These are phyloP conservation scores for Periophthalmodon schlosseri DNA, from an alignment of 2,113 vertebrate genomes.

Conservation along the genomic window DNA sequence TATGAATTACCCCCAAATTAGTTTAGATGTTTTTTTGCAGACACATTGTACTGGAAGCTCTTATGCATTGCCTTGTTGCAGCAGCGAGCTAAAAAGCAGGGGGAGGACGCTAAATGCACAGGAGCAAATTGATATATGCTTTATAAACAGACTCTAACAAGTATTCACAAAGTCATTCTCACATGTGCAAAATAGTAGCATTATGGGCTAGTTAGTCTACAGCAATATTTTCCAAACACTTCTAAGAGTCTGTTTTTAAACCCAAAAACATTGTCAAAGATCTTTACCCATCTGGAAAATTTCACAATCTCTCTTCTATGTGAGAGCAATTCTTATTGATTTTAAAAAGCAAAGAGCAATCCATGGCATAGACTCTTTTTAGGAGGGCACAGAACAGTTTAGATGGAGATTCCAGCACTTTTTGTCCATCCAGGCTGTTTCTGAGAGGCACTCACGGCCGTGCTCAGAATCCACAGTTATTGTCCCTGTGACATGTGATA, in stretches of 20 bases:
- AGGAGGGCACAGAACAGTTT: conserved; percentile 38
- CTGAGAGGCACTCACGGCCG: conserved; percentile 45
- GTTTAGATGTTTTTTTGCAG: neutral
- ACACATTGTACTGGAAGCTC: neutral
- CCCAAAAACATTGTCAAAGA: neutral
- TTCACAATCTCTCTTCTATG: conserved; percentile 46
- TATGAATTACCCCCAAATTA: neutral
- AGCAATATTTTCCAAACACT: neutral
- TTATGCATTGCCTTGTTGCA: no score
- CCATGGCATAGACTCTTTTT: conserved; percentile 38
- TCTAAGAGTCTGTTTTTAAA: neutral
- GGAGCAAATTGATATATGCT: no score
- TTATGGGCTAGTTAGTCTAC: neutral
- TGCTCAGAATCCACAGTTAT: conserved; percentile 49
- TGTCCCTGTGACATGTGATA: conserved; percentile 38
- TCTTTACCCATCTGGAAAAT: conserved; percentile 31
- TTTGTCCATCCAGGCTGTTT: conserved; percentile 55
- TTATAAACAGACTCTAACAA: no score
- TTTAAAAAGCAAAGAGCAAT: conserved; percentile 39
- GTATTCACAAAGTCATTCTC: neutral
- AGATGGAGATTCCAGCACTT: conserved; percentile 62
- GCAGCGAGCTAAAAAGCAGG: neutral
- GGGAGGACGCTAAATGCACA: no score
- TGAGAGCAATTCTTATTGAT: conserved; percentile 45
- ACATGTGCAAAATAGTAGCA: neutral